Evolutionary conservation across 1,140 invertebrate genomes (phyloP).

Genomic region (Macrobrachium rosenbergii): DNA sequence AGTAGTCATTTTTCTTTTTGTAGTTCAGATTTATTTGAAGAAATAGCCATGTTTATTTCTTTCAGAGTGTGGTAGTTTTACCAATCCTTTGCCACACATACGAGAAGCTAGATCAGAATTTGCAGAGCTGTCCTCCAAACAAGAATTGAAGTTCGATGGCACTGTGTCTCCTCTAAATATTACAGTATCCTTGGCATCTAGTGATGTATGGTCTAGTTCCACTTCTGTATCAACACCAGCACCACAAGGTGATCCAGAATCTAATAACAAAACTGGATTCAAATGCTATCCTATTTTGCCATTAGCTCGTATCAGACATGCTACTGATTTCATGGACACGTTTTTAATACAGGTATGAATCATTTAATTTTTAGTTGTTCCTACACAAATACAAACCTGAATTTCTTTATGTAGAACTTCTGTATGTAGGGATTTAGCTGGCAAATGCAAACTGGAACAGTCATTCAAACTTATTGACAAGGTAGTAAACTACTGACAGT

Average conservation of each 20-base stretch:
- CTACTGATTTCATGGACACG: conserved; percentile 72
- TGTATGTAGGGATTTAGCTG: no score
- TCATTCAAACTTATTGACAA: no score
- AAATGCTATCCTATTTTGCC: conserved; percentile 55
- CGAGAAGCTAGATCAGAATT: conserved; percentile 31
- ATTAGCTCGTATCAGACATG: conserved; percentile 72
- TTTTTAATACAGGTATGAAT: conserved; percentile 72
- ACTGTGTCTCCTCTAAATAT: conserved; percentile 40
- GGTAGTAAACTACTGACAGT: no score
- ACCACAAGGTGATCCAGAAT: not conserved
- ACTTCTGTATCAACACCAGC: conserved; percentile 17
- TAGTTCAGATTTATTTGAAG: no score
- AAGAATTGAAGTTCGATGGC: conserved; percentile 37
- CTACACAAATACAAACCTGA: no score
- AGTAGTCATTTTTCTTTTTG: no score
- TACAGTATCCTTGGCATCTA: conserved; percentile 26
- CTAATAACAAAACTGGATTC: conserved; percentile 5
- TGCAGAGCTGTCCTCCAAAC: conserved; percentile 53
- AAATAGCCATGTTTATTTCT: not conserved
- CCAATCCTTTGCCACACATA: conserved; percentile 26
- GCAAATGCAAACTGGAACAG: no score
- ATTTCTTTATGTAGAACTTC: no score
- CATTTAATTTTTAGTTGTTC: not conserved
- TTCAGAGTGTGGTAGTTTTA: conserved; percentile 44
- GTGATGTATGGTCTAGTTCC: conserved; percentile 41